These are phyloP conservation scores for Actenoides hombroni DNA, from an alignment of 2,113 vertebrate genomes.

Conservation along the genomic window DNA sequence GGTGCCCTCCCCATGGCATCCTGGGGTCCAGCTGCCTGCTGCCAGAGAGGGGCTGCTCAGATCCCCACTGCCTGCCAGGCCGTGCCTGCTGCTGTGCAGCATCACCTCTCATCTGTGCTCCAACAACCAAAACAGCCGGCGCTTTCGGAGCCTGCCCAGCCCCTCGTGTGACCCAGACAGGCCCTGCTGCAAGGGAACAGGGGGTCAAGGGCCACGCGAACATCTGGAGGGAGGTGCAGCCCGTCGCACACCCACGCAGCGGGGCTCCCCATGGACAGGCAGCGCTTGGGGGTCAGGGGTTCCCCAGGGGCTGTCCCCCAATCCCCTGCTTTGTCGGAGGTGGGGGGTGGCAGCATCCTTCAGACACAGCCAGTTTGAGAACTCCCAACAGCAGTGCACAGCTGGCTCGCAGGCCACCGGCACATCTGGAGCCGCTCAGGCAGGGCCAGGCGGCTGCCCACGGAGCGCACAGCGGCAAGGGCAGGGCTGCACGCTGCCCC, in stretches of 20 bases:
- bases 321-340: neutral
- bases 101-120: neutral
- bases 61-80: neutral
- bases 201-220: constrained; percentile 13
- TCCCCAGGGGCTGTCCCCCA: neutral
- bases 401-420: neutral
- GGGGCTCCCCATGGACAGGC: neutral
- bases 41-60: rapidly evolving
- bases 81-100: rapidly evolving
- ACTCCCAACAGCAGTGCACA: neutral
- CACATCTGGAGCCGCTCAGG: neutral
- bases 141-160: neutral
- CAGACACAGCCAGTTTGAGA: neutral
- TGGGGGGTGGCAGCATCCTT: neutral
- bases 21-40: neutral
- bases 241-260: neutral
- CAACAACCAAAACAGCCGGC: neutral
- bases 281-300: neutral
- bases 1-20: neutral
- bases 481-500: neutral
- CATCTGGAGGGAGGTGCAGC: constrained; percentile 25
- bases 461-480: rapidly evolving
- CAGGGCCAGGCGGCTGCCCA: neutral
- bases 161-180: constrained; percentile 20
- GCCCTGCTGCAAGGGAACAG: constrained; percentile 13